phyloP scores from a whole-genome alignment of 2,888 invertebrate genomes.

The Chironomus tentans region DNA sequence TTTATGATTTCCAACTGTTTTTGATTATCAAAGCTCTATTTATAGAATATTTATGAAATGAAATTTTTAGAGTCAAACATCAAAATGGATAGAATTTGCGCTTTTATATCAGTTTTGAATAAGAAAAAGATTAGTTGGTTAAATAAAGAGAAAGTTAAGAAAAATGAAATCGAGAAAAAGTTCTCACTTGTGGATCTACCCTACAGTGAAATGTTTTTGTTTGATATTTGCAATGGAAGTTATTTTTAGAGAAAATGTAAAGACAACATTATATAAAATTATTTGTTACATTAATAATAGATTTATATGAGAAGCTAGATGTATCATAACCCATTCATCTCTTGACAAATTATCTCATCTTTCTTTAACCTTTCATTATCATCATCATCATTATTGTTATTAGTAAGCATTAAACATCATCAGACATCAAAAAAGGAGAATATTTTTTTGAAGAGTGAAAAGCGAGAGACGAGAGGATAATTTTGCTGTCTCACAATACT shows the following conservation, averaged over 20 bases:
- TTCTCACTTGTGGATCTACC: too few species aligned
- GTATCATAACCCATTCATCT: not conserved
- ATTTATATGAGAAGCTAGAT: not conserved
- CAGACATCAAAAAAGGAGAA: not conserved
- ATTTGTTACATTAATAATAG: not conserved
- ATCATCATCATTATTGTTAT: not conserved
- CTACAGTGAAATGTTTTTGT: too few species aligned
- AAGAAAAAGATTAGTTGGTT: too few species aligned
- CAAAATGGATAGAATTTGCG: too few species aligned
- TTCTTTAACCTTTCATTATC: not conserved
- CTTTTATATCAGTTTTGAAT: too few species aligned
- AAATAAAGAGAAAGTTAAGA: too few species aligned
- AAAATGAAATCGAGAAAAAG: too few species aligned
- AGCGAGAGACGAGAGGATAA: not conserved
- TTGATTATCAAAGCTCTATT: too few species aligned
- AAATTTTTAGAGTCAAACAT: too few species aligned
- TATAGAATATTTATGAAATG: too few species aligned
- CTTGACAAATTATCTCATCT: not conserved
- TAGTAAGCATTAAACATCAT: not conserved
- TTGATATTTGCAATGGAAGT: too few species aligned
- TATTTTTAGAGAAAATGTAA: not conserved
- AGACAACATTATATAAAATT: not conserved
- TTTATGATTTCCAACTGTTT: too few species aligned
- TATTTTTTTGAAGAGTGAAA: not conserved
- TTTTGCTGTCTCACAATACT: not conserved